These are phyloP conservation scores for Ommatoiulus sabulosus DNA, from an alignment of 2,888 invertebrate species.

Conservation along the genomic window DNA sequence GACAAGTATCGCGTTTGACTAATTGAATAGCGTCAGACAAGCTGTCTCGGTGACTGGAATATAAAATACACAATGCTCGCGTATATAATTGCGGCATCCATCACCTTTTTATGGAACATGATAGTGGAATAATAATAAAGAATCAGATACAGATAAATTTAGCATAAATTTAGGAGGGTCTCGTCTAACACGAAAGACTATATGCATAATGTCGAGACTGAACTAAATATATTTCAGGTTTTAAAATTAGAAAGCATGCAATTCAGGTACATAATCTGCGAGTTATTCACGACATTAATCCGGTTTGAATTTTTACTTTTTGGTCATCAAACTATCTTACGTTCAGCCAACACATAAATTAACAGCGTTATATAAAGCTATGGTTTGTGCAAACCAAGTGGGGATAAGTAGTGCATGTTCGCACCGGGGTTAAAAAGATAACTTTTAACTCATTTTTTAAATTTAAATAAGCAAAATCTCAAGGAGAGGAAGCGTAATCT, in stretches of 20 bases:
- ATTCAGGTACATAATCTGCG: background rate
- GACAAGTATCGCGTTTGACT: background rate
- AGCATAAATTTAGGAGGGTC: background rate
- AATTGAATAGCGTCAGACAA: background rate
- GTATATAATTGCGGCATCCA: background rate
- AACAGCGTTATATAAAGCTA: background rate
- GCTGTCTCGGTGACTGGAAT: background rate
- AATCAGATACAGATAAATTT: constrained; percentile 7
- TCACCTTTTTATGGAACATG: background rate
- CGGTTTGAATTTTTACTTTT: background rate
- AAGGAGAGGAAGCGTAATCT: background rate
- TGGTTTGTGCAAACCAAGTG: background rate
- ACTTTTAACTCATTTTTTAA: background rate
- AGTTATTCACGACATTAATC: background rate
- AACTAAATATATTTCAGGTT: background rate
- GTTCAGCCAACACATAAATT: constrained; percentile 18
- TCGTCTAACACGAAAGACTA: background rate
- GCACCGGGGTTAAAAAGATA: background rate
- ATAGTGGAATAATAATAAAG: background rate
- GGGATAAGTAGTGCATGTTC: background rate
- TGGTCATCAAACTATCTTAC: constrained; percentile 29
- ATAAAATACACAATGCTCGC: background rate
- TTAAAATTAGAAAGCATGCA: constrained; percentile 20
- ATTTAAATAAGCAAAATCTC: background rate
- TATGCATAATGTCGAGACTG: background rate